Percentiles rank a stretch among this genome's conserved stretches.
Evolutionary conservation across 2,113 vertebrate species (phyloP).

Genomic region (Ageneiosus marmoratus): DNA sequence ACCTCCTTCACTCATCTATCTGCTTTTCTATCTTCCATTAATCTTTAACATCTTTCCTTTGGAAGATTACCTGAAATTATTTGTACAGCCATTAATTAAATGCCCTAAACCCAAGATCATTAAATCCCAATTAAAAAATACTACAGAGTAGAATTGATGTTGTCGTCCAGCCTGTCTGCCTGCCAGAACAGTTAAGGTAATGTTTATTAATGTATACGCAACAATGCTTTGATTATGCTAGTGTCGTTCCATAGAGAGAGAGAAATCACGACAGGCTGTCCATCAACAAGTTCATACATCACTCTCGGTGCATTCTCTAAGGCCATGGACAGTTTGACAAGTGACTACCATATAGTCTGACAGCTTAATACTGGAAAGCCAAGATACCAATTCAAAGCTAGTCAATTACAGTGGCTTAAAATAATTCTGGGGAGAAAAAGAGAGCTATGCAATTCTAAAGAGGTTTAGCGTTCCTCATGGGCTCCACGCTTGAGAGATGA

Average conservation of each 20-base stretch:
- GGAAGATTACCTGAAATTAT: conserved; percentile 41
- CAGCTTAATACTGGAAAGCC: conserved; percentile 25
- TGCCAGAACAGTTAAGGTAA: neutral
- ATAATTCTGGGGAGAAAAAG: neutral
- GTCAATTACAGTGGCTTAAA: conserved; percentile 27
- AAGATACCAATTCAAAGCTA: conserved; percentile 28
- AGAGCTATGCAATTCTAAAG: conserved; percentile 6
- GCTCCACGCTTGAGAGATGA: conserved; percentile 30
- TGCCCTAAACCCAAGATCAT: neutral
- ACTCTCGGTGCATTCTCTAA: conserved; percentile 8
- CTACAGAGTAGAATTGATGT: neutral
- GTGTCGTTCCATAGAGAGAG: neutral
- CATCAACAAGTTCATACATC: conserved; percentile 24
- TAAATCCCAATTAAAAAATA: neutral
- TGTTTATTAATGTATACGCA: neutral
- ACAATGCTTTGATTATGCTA: neutral
- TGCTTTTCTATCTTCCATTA: neutral
- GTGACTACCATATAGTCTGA: conserved; percentile 8
- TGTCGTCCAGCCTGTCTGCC: neutral
- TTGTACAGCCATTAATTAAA: conserved; percentile 24
- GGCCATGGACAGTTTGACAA: conserved; percentile 10
- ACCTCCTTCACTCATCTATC: conserved; percentile 6
- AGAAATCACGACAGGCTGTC: conserved; percentile 4
- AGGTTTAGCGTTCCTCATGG: neutral
- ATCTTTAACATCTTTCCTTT: conserved; percentile 11